These are phyloP conservation scores for Venturia canescens DNA, from an alignment of 1,140 invertebrate genomes.

Conservation along the genomic window DNA sequence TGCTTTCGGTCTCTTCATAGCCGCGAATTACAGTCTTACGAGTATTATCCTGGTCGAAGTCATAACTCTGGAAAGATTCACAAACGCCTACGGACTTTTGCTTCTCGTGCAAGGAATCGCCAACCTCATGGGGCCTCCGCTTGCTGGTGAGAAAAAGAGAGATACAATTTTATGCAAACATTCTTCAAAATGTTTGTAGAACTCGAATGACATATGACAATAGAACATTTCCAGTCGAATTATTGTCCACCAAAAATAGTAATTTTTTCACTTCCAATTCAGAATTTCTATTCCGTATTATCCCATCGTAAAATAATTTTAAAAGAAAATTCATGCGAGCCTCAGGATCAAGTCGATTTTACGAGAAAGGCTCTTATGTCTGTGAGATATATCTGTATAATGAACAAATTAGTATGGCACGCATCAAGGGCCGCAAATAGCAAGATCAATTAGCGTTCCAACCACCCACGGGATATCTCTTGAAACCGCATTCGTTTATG, in stretches of 20 bases:
- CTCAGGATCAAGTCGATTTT: neutral
- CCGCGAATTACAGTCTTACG: conserved; percentile 91
- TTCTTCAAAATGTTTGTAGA: too few relatives aligned
- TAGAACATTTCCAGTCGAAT: too few relatives aligned
- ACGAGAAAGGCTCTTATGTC: neutral
- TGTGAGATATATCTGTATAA: neutral
- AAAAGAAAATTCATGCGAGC: too few relatives aligned
- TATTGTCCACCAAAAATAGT: too few relatives aligned
- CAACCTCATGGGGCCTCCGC: conserved; percentile 90
- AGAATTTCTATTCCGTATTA: too few relatives aligned
- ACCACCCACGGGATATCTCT: conserved; percentile 17
- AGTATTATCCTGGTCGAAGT: conserved; percentile 92
- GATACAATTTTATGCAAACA: conserved; percentile 16
- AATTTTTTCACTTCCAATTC: too few relatives aligned
- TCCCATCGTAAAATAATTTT: too few relatives aligned
- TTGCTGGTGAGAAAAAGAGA: conserved; percentile 83
- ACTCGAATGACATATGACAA: too few relatives aligned
- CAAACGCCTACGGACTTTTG: conserved; percentile 92
- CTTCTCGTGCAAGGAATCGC: conserved; percentile 92
- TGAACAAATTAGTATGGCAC: neutral
- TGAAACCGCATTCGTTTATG: conserved; percentile 20
- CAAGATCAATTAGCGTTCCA: conserved; percentile 30
- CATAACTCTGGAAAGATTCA: conserved; percentile 91
- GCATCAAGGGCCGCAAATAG: neutral
- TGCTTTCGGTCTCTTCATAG: conserved; percentile 90